phyloP scores from a whole-genome alignment of 2,113 vertebrate species.

The Caranx melampygus region DNA sequence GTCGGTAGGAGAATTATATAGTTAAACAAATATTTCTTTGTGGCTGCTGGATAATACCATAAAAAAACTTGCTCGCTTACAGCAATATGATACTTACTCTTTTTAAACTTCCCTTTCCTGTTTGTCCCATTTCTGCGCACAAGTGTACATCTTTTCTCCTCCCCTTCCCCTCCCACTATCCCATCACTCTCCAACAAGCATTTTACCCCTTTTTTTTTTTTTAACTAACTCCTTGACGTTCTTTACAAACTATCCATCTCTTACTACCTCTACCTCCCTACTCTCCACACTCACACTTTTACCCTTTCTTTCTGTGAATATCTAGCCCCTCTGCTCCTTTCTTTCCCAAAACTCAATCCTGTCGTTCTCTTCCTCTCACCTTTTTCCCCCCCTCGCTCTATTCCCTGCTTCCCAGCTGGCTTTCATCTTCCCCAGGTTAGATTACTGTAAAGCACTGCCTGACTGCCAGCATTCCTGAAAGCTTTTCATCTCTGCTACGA shows the following conservation, averaged over 20 bases:
- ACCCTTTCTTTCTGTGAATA: slow-evolving; percentile 18
- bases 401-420: slow-evolving; percentile 74
- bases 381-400: slow-evolving; percentile 45
- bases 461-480: slow-evolving; percentile 84
- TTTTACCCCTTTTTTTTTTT: slow-evolving; percentile 18
- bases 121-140: slow-evolving; percentile 1
- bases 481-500: slow-evolving; percentile 81
- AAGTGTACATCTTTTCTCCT: neutral
- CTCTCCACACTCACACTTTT: slow-evolving; percentile 31
- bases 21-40: neutral
- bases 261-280: slow-evolving; percentile 9
- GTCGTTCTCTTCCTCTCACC: slow-evolving; percentile 65
- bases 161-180: neutral
- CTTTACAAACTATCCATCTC: slow-evolving; percentile 43
- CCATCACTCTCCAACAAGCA: slow-evolving; percentile 9
- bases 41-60: neutral
- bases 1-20: too few species aligned
- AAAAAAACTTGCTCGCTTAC: neutral
- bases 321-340: slow-evolving; percentile 33
- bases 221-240: slow-evolving; percentile 20
- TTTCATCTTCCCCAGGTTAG: slow-evolving; percentile 84
- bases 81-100: neutral
- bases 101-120: neutral
- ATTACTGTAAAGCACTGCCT: slow-evolving; percentile 84
- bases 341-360: slow-evolving; percentile 65